Percentiles rank a stretch among this genome's conserved stretches.
Evolutionary conservation across 2,113 vertebrate genomes (phyloP).

Genomic region (Capricornis sumatraensis): DNA sequence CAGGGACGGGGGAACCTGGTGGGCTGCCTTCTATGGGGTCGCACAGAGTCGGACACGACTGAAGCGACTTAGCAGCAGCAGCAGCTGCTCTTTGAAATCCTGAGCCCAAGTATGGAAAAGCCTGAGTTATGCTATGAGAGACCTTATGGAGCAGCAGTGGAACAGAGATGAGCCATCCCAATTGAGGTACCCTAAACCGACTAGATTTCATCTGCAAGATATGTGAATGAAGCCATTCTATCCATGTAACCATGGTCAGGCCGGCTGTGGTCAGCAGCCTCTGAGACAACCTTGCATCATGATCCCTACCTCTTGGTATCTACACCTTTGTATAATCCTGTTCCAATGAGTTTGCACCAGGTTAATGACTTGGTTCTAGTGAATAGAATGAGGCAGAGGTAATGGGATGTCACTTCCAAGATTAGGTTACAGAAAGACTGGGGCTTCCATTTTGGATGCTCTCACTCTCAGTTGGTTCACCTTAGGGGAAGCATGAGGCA

Average conservation of each 20-base stretch:
- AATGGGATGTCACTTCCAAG: neutral
- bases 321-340: neutral
- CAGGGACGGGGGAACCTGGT: too few relatives aligned
- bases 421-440: neutral
- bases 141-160: neutral
- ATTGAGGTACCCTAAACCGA: neutral
- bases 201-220: neutral
- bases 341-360: neutral
- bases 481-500: neutral
- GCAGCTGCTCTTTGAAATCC: neutral
- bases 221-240: neutral
- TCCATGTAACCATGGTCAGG: neutral
- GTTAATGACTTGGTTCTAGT: constrained; percentile 5
- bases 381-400: neutral
- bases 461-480: neutral
- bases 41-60: too few relatives aligned
- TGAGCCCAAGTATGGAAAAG: neutral
- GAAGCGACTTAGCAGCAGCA: too few relatives aligned
- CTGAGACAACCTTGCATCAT: neutral
- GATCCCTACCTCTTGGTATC: neutral
- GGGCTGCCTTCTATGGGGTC: too few relatives aligned
- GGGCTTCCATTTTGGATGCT: neutral
- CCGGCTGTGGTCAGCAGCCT: neutral
- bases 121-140: neutral
- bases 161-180: neutral